Base-by-base conservation (phyloP, 2,797 vertebrate genomes). In the Gadopsis marmoratus region DNA sequence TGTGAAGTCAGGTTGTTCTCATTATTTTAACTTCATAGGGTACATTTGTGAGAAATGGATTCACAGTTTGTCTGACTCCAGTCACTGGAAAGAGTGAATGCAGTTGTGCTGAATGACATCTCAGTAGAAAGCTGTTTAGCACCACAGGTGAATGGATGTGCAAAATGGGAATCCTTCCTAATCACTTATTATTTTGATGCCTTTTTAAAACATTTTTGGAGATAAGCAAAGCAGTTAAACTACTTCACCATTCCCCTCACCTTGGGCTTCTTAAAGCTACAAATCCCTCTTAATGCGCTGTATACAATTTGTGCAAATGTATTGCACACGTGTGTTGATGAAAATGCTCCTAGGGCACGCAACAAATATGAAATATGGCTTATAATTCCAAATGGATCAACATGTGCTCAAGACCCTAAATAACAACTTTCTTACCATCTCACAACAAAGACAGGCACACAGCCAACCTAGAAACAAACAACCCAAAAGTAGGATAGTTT, bases 381-480 rank as follows among this genome's bases (percentile, higher is more conserved):
- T 48, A 11, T 43, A 19, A 66, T 48, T 8, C 53, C 1, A 23
- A 39, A 70, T 69, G 13, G 39, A 55, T 67, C 29, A 61, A 64
- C 3, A 16, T 12, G 12, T 41, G 33, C 23, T 69, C 16, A n/a
- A 31, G 13, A 65, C 21, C n/a, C 23, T 23, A 10, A 26, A 71
- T 47, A 29, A 31, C 9, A 35, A 0, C 10, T 2, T 35, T 48
- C 29, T 69, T 35, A 29, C 3, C 29, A 0, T 67, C 17, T 37
- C 2, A 1, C 12, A 5, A 67, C 26, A 39, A 72, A 64, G 78
- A 78, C 45, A 85, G 76, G 39, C 19, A 11, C 60, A 19, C 63
- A 71, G 26, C 45, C 53, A 74, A 69, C 21, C 66, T 23, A 6
- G 51, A 84, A 67, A 63, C 69, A 85, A 90, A 88, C 86, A 84